These are phyloP conservation scores for Tinea pellionella DNA, from an alignment of 2,888 invertebrate species.

Conservation along the genomic window DNA sequence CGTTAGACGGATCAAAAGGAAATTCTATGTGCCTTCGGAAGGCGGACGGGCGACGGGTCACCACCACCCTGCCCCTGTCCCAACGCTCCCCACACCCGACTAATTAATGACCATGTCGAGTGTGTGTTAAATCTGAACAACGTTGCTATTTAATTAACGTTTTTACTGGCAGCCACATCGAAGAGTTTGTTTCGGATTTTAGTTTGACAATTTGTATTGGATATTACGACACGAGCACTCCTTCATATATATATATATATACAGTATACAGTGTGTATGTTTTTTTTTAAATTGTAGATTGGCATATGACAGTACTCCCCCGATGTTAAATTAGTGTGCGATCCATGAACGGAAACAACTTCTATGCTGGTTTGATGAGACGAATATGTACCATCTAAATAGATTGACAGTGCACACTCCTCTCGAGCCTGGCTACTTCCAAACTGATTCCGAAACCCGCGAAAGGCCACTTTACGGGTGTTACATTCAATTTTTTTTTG, in stretches of 20 bases:
- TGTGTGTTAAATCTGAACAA: constrained; percentile 12
- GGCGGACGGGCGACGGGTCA: neutral
- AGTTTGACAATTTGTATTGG: constrained; percentile 1
- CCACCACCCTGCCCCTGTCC: neutral
- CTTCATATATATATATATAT: neutral
- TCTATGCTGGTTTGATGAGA: no score
- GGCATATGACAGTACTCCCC: no score
- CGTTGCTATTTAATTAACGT: constrained; percentile 12
- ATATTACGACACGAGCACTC: neutral
- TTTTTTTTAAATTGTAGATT: no score
- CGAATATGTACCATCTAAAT: no score
- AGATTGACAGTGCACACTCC: no score
- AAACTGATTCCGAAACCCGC: no score
- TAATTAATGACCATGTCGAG: constrained; percentile 13
- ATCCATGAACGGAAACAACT: no score
- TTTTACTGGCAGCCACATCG: constrained; percentile 8
- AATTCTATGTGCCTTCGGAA: constrained; percentile 1
- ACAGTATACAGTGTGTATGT: no score
- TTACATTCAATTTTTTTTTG: no score
- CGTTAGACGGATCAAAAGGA: constrained; percentile 12
- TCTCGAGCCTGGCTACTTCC: no score
- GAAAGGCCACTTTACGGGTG: no score
- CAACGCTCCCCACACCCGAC: neutral
- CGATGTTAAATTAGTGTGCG: no score
- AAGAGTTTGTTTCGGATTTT: neutral